Evolutionary conservation across 2,888 invertebrate genomes (phyloP), one percentile per base, ranked within the genome.

Genomic region (Notocelia uddmanniana): DNA sequence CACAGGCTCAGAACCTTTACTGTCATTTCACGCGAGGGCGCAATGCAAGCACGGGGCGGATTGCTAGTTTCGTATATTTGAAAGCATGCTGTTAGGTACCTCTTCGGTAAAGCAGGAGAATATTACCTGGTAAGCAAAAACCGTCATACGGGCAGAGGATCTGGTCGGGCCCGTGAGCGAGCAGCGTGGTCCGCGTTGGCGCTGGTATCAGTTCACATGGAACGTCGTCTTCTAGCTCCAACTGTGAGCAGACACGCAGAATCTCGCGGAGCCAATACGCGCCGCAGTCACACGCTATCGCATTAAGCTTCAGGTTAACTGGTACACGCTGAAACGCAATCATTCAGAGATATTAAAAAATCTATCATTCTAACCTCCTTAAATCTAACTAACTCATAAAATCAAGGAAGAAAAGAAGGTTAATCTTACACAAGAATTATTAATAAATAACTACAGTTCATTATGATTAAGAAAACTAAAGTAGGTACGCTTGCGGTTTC

Each of bases 131-230:
- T 18, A 62, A 31, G 31, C 69, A 69, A 6, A 18, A 18, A 15
- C 23, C 68, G 3, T 50, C 58, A 18, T 50, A 70, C 50, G n/a
- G n/a, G 50, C 69, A 64, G 8, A 64, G 63, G 0, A 70, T 23
- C 15, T 64, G 48, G 26, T 70, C 69, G 26, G 69, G 50, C 10
- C 21, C 19, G 15, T 57, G 21, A 2, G 31, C 34, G 18, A 55
- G 57, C n/a, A 69, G 21, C 26, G 15, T 34, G 15, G n/a, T 0
- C 1, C 2, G 31, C 1, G 10, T 18, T 2, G 37, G 21, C 6
- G 18, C 15, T 0, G 37, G 68, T 9, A 3, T 41, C 13, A n/a
- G 10, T 9, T 11, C 45, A 34, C 69, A 69, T 2, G 9, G 6
- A 15, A 57, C 18, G 37, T 23, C 37, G 9, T 34, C 63, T 0